A percentile compares a stretch with the other conserved stretches of the same genome.
phyloP scores from a whole-genome alignment of 1,140 invertebrate species.

The Philopotamus ludificatus region DNA sequence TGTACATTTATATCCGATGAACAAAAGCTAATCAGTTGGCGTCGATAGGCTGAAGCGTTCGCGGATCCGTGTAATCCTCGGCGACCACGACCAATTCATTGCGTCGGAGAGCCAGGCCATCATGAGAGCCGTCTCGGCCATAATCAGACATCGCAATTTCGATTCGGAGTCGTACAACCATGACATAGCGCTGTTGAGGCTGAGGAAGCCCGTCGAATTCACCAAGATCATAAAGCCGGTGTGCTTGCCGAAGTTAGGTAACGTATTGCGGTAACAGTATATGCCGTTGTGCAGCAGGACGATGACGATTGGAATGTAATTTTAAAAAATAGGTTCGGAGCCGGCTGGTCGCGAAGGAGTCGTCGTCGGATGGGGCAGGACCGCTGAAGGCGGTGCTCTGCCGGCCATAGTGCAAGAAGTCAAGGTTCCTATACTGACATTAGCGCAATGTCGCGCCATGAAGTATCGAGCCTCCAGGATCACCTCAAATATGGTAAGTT shows the following conservation, averaged over 20 bases:
- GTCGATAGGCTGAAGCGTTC: slow-evolving; percentile 67
- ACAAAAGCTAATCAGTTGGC: too few relatives aligned
- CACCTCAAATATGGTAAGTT: slow-evolving; percentile 75
- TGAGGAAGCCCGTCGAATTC: slow-evolving; percentile 74
- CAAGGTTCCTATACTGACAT: slow-evolving; percentile 77
- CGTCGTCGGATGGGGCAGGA: slow-evolving; percentile 82
- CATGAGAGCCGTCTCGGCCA: slow-evolving; percentile 73
- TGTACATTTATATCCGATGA: too few relatives aligned
- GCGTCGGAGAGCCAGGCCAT: slow-evolving; percentile 73
- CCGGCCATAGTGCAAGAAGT: slow-evolving; percentile 79
- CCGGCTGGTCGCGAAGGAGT: slow-evolving; percentile 71
- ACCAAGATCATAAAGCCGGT: slow-evolving; percentile 77
- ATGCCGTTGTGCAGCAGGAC: too few relatives aligned
- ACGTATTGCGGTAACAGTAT: slow-evolving; percentile 41
- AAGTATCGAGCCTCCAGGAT: slow-evolving; percentile 79
- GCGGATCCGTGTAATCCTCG: slow-evolving; percentile 75
- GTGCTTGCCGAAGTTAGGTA: slow-evolving; percentile 69
- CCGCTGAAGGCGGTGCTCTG: slow-evolving; percentile 76
- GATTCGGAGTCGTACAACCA: slow-evolving; percentile 83
- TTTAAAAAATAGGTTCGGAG: slow-evolving; percentile 60
- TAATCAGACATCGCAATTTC: slow-evolving; percentile 78
- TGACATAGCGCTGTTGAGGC: slow-evolving; percentile 77
- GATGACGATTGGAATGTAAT: too few relatives aligned
- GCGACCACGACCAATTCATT: slow-evolving; percentile 78
- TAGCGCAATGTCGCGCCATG: slow-evolving; percentile 74